Evolutionary conservation across 2,113 vertebrate genomes (phyloP), one percentile per base, ranked within the genome.

Genomic region (Microtus ochrogaster): DNA sequence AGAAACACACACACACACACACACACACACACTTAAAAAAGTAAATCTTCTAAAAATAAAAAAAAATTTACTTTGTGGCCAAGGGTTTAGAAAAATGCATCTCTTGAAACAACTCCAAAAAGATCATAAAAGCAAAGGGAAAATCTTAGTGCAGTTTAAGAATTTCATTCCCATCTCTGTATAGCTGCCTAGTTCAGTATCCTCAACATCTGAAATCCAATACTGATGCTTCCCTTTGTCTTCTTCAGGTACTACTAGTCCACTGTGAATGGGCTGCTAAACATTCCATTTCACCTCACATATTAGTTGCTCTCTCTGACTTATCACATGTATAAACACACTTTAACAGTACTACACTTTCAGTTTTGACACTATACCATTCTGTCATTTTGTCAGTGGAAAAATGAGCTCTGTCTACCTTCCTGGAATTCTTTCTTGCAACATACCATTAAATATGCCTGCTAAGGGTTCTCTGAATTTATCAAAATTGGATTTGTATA

Each of bases 301-400:
- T 82, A 36, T 1, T 76, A 77, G 39, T 83, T 85, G 39, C 41
- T 79, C 13, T 78, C 41, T n/a, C 49, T 30, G 22, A 78, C 63
- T n/a, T 89, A 68, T 36, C 6, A 78, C 6, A 63, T 74, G 87
- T 22, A 58, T 7, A 91, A 68, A 33, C 86, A 28, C 26, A 90
- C 10, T 49, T 68, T 65, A 4, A 24, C 7, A 36, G 47, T 85
- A 52, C 30, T 91, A 19, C 55, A 9, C 1, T 92, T 76, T 55
- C 22, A 90, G 17, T 93, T 94, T 92, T 86, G 49, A 92, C 72
- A 94, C 44, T 22, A 88, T 91, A 47, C 44, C 39, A 82, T 73
- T 95, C 19, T 72, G 28, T 49, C 81, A 90, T 92, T 87, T 84
- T 89, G 19, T 90, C 49, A 85, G 7, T 96, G n/a, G 76, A 96